A percentile compares a stretch with the other conserved stretches of the same genome.
Evolutionary conservation across 2,113 vertebrate genomes (phyloP).

Genomic region (Pterocles gutturalis): DNA sequence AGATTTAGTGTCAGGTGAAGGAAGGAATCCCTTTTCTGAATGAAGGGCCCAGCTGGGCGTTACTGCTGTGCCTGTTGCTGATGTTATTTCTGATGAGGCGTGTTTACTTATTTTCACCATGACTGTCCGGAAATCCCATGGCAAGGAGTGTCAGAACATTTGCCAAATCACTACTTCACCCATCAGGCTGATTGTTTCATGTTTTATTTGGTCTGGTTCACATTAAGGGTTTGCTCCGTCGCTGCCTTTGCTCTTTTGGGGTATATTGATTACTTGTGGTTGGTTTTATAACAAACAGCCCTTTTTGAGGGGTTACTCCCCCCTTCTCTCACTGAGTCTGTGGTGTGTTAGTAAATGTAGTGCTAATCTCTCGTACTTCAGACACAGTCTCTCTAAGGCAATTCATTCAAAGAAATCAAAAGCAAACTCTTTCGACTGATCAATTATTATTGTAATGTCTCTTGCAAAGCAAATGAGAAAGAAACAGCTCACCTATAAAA

Average conservation of each 20-base stretch:
- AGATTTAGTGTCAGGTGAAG: background rate
- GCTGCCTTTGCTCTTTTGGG: conserved; percentile 24
- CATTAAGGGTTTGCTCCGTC: conserved; percentile 39
- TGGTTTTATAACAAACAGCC: conserved; percentile 40
- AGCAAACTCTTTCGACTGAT: background rate
- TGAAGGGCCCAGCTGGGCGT: background rate
- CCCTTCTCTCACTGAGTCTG: background rate
- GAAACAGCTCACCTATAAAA: background rate
- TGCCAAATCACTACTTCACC: conserved; percentile 65
- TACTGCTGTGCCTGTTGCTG: conserved; percentile 13
- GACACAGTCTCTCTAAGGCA: background rate
- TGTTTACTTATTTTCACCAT: conserved; percentile 59
- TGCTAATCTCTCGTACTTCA: conserved; percentile 4
- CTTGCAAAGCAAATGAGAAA: background rate
- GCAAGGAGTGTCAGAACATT: conserved; percentile 26
- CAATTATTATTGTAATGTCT: background rate
- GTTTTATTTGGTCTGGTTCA: conserved; percentile 19
- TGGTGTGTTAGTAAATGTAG: background rate
- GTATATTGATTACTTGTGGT: conserved; percentile 48
- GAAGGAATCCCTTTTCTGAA: background rate
- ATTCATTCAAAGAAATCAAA: background rate
- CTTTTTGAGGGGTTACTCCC: background rate
- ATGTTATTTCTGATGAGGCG: conserved; percentile 1
- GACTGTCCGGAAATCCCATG: conserved; percentile 49
- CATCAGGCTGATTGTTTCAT: conserved; percentile 35